Base-by-base conservation (phyloP, 1,140 invertebrate species). In the Drosophila biarmipes region DNA sequence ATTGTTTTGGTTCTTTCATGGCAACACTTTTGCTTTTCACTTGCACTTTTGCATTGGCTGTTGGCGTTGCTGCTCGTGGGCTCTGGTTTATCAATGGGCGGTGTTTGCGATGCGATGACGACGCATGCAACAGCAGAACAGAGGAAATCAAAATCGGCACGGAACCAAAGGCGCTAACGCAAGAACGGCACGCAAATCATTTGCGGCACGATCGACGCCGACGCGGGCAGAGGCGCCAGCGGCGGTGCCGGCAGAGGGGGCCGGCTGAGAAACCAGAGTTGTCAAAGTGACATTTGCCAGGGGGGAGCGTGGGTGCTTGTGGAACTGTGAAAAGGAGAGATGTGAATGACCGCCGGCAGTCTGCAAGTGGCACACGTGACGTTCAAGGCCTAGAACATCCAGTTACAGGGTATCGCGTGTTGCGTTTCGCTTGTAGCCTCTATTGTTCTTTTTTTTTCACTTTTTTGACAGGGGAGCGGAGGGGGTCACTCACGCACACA, bases 61-160 rank as follows among this genome's bases (percentile, higher is more conserved):
- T 53, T 69, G 61, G 42, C 67, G 63, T 51, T 73, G 48, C 49
- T 71, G 55, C 68, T 38, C 43, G 51, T 74, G 68, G 37, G 52
- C 37, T 43, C 34, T 68, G 63, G 66, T 35, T 55, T 78, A 77
- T 69, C 63, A 67, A 64, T 62, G 61, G 57, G 73, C 78, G 61
- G 57, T 79, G 78, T 49, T 49, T 49, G 61, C 68, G 61, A 67
- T 43, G 29, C 64, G 64, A 72, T 69, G 84, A 78, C 69, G 75
- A 87, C 82, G 82, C 82, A 89, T 89, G 79, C 84, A 89, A 84
- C 84, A 82, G 81, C 84, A 82, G 81, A 86, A 82, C 82, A 78
- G 80, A 86, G 64, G 64, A 69, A 69, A 56, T 86, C 82, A 86
- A 66, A 75, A 66, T 75, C 72, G 72, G 72, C 72, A 75, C 72